A percentile compares a stretch with the other conserved stretches of the same genome.
Conservation (phyloP, 2,888 invertebrate species). For the Biston betularia region DNA sequence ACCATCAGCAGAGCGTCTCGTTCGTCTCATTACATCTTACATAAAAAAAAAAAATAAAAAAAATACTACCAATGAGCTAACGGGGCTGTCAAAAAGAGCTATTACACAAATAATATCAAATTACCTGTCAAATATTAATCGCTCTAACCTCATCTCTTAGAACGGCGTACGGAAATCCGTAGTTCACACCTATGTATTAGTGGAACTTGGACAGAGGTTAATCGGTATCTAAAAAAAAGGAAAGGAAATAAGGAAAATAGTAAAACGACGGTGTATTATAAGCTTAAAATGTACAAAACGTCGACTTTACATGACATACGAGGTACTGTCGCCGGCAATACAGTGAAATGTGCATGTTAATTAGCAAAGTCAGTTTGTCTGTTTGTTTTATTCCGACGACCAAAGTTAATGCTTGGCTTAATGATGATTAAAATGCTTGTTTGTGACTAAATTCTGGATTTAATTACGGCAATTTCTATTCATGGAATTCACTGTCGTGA, state of each 20-base stretch:
- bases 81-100: too few species aligned
- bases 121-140: neutral
- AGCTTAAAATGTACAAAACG: neutral
- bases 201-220: slow-evolving; percentile 53
- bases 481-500: slow-evolving; percentile 23
- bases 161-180: slow-evolving; percentile 63
- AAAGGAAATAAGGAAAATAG: too few species aligned
- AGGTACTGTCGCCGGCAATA: slow-evolving; percentile 27
- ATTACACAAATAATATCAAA: too few species aligned
- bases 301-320: slow-evolving; percentile 23
- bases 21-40: too few species aligned
- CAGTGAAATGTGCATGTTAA: slow-evolving; percentile 34
- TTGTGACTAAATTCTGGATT: slow-evolving; percentile 32
- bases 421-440: slow-evolving; percentile 38
- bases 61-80: too few species aligned
- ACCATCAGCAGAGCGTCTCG: too few species aligned
- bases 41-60: too few species aligned
- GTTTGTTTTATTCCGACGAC: slow-evolving; percentile 29
- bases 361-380: slow-evolving; percentile 33
- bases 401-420: slow-evolving; percentile 35
- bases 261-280: too few species aligned
- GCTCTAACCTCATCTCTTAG: slow-evolving; percentile 30
- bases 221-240: too few species aligned
- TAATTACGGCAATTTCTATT: slow-evolving; percentile 33
- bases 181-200: slow-evolving; percentile 65